A percentile compares a stretch with the other conserved stretches of the same genome.
Conservation (phyloP, 2,888 invertebrate species). For the Rotaria socialis region DNA sequence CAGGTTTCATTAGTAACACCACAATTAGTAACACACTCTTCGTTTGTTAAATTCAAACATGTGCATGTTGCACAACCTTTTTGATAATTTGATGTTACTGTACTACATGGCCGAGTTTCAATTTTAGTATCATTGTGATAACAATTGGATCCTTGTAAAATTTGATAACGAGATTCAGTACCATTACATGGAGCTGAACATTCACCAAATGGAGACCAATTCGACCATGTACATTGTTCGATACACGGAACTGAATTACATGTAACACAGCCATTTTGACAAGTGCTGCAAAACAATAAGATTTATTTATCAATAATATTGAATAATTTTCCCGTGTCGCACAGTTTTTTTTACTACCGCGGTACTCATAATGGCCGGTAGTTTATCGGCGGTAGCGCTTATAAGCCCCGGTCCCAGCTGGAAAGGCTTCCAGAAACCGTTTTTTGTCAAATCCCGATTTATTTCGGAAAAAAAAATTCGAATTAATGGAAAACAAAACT, state of each 20-base stretch:
- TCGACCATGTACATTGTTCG: neutral
- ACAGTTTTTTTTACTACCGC: no score
- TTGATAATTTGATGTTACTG: neutral
- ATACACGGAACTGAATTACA: neutral
- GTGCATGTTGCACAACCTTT: conserved; percentile 25
- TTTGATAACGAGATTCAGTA: conserved; percentile 19
- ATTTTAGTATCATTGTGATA: neutral
- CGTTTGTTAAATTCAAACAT: neutral
- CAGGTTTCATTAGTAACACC: neutral
- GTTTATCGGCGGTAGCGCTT: no score
- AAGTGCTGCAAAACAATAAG: neutral
- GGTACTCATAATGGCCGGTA: no score
- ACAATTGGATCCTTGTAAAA: neutral
- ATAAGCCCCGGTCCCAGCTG: no score
- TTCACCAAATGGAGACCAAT: conserved; percentile 28
- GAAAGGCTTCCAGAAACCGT: no score
- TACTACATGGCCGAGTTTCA: neutral
- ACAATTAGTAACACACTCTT: conserved; percentile 7
- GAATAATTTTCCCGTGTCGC: neutral
- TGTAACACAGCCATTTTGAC: neutral
- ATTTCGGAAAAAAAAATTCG: no score
- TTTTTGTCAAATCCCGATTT: no score
- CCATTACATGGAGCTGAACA: conserved; percentile 9
- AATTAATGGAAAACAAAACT: no score
- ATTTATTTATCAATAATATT: neutral